Evolutionary conservation across 2,113 vertebrate genomes (phyloP).

Genomic region (Phocoena phocoena): DNA sequence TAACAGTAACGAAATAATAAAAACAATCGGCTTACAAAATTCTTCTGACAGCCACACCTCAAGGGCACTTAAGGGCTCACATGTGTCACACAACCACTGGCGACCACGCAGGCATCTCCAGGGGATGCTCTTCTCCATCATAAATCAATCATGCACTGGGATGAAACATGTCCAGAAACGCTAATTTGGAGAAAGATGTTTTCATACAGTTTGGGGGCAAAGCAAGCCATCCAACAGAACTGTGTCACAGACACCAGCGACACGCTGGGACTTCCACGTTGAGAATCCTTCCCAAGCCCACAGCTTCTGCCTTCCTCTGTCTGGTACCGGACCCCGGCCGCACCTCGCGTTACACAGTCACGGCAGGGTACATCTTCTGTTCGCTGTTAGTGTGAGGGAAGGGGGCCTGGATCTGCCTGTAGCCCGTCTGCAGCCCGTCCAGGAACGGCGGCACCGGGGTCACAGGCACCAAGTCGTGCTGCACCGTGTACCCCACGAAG

Average conservation of each 20-base stretch:
- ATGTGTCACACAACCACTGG: slow-evolving; percentile 50
- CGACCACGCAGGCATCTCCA: slow-evolving; percentile 56
- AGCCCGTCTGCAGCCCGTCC: slow-evolving; percentile 91
- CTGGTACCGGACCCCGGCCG: background rate
- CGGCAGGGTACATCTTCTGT: slow-evolving; percentile 94
- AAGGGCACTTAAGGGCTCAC: slow-evolving; percentile 80
- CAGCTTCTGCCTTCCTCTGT: background rate
- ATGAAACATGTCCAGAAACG: slow-evolving; percentile 71
- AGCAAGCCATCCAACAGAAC: slow-evolving; percentile 62
- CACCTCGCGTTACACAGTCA: slow-evolving; percentile 88
- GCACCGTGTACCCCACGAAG: slow-evolving; percentile 94
- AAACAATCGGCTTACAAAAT: slow-evolving; percentile 77
- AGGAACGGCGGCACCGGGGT: slow-evolving; percentile 87
- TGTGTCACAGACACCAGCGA: slow-evolving; percentile 66
- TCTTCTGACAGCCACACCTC: slow-evolving; percentile 74
- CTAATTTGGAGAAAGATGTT: slow-evolving; percentile 65
- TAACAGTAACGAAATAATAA: background rate
- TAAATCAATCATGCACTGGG: slow-evolving; percentile 68
- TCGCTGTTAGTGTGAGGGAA: slow-evolving; percentile 88
- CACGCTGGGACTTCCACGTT: slow-evolving; percentile 21
- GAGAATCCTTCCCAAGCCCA: slow-evolving; percentile 68
- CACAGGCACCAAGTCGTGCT: slow-evolving; percentile 87
- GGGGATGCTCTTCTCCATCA: slow-evolving; percentile 2
- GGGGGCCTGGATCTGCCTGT: slow-evolving; percentile 93
- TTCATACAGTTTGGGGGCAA: slow-evolving; percentile 64